Base-by-base conservation (phyloP, 2,113 vertebrate species). In the Cacatua alba region DNA sequence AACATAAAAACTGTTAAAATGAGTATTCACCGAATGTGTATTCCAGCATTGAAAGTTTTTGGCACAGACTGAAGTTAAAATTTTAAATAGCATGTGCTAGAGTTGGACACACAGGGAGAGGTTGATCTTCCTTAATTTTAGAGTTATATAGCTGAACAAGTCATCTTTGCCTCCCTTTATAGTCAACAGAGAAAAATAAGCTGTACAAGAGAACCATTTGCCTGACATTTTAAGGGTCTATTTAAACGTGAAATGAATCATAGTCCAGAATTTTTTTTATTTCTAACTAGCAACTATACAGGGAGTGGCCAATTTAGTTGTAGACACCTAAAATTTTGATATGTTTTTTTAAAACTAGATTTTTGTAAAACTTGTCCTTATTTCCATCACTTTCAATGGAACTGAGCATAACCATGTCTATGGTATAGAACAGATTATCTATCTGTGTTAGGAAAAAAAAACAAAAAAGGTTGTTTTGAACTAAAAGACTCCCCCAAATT, bases 101-200 rank as follows among this genome's bases (percentile, higher is more conserved):
- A 63, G 3, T 52, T 86, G 35, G 51, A 81, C 63, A 68, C 41
- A 37, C 11, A 39, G 26, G n/a, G 25, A 86, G 51, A 80, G 12
- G 29, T 8, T 65, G 64, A 57, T 94, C 68, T 95, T 86, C 25
- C 18, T 76, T 94, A 77, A 69, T 92, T 93, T 93, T 74, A 70
- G 33, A 85, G 48, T 41, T 90, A 51, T 57, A 62, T 46, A 43
- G 44, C 46, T 69, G 53, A 77, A 11, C 12, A 85, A 76, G n/a
- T 55, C 14, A 63, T 65, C 35, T 90, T 82, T 90, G 5, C 7
- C 28, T 88, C 82, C 41, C 15, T 77, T 91, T 91, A 85, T 37
- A 93, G 51, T 68, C 65, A 90, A 64, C 29, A 78, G 62, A 82
- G 64, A 86, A 94, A 85, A 77, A 67, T 29, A 86, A 52, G 7